phyloP scores from a whole-genome alignment of 2,888 invertebrate species.

The Oasisia sp. region DNA sequence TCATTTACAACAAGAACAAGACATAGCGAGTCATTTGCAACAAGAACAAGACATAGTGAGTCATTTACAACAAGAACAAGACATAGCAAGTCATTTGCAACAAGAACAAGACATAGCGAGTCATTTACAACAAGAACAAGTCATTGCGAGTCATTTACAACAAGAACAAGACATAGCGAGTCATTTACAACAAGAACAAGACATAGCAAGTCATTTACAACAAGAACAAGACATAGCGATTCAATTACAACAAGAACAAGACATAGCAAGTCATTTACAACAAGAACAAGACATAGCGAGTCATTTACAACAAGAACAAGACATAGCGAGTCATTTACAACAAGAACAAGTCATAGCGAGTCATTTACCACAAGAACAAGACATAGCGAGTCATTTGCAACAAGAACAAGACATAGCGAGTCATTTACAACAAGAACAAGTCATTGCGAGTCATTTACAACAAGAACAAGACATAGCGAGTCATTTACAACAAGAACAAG shows the following conservation, averaged over 20 bases:
- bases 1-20: no score
- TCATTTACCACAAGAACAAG: background rate
- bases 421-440: background rate
- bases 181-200: constrained; percentile 63
- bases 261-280: constrained; percentile 88
- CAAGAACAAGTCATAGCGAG: background rate
- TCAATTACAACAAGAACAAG: constrained; percentile 63
- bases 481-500: background rate
- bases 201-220: constrained; percentile 88
- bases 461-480: no score
- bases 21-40: no score
- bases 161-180: background rate
- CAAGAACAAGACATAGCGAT: background rate
- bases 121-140: constrained; percentile 63
- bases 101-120: constrained; percentile 49
- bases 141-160: constrained; percentile 88
- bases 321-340: constrained; percentile 88
- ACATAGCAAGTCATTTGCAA: no score
- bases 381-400: background rate
- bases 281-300: background rate
- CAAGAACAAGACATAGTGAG: constrained; percentile 49
- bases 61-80: no score
- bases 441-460: background rate
- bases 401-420: no score
- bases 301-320: constrained; percentile 63